Base-by-base conservation (phyloP, 2,888 invertebrate genomes). In the Meteorus cinctellus region DNA sequence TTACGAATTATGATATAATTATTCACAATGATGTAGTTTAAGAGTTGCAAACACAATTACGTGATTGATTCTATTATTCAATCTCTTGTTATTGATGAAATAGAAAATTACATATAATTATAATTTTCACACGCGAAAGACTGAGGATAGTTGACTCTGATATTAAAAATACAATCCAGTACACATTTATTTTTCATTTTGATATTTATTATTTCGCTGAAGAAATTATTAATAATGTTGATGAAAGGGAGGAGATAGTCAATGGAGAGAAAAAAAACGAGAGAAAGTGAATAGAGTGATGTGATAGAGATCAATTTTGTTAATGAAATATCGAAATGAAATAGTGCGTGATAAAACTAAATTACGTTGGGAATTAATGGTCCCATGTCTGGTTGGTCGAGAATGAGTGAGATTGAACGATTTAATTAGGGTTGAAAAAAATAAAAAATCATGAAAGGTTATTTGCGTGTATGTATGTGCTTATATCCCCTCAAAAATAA, bases 261-360 rank as follows among this genome's bases (percentile, higher is more conserved):
- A 0, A 51, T n/a, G 14, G n/a, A 8, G n/a, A n/a, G 4, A 51
- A 1, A 14, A 55, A 24, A 55, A 55, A 55, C 6, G n/a, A 1
- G 55, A 8, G 29, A 0, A 14, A 29, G 29, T 62, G 62, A 29
- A 14, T 16, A 62, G 29, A 60, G n/a, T 19, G 16, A 62, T 62
- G 63, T 63, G 63, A 34, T 63, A 34, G 29, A 63, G 34, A 34
- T 63, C 14, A 34, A 63, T 63, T 63, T 63, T 63, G 34, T 63
- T 63, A 63, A 63, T 63, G 63, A 34, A 63, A 63, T 34, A 63
- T 63, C 34, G n/a, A 34, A 63, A 63, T 63, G 63, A 63, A 34
- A 63, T 63, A 34, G 63, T 63, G 63, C 63, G 63, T 63, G 63
- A 63, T 63, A n/a, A 63, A 63, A 63, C 34, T 31, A 63, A 63